phyloP scores from a whole-genome alignment of 2,113 vertebrate genomes.

The mouse (Mus musculus) region GRCm39 chr2:166628001-166628500 shows the following conservation, averaged over 20 bases:
- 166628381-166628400: not conserved
- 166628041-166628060: slow-evolving; percentile 1
- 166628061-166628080: not conserved
- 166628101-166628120: not conserved
- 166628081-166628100: not conserved
- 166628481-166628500: not conserved
- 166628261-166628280: not conserved
- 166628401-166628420: not conserved
- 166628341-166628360: not conserved
- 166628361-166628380: not conserved
- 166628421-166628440: not conserved
- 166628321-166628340: not conserved
- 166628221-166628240: not conserved
- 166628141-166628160: not conserved
- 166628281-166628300: not conserved
- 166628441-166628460: not conserved
- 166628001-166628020: not conserved
- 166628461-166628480: not conserved
- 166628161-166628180: not conserved
- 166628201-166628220: not conserved
- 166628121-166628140: not conserved
- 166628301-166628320: not conserved
- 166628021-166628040: not conserved
- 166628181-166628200: not conserved
- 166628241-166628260: not conserved